These are phyloP conservation scores for Rhabdornis inornatus DNA, from an alignment of 2,113 vertebrate genomes.

Conservation along the genomic window DNA sequence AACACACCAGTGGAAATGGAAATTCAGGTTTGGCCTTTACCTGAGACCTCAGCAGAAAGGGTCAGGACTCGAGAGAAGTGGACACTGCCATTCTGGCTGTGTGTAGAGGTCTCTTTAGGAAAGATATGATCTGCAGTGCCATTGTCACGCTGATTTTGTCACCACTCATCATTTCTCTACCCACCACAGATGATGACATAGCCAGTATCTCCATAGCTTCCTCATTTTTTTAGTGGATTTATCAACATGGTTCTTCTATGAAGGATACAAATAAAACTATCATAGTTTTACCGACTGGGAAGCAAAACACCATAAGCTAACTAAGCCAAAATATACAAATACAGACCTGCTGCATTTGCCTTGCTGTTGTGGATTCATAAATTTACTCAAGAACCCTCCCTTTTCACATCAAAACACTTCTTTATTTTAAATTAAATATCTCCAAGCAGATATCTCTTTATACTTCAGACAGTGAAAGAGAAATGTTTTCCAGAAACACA, in stretches of 20 bases:
- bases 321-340: not conserved
- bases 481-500: not conserved
- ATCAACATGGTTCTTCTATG: not conserved
- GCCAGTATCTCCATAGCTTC: not conserved
- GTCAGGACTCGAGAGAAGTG: not conserved
- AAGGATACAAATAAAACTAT: not conserved
- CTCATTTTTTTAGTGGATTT: not conserved
- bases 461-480: not conserved
- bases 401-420: not conserved
- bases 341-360: not conserved
- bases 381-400: fast-evolving
- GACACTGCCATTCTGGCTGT: not conserved
- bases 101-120: not conserved
- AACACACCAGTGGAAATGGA: not conserved
- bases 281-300: not conserved
- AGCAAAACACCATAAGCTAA: not conserved
- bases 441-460: not conserved
- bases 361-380: not conserved
- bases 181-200: not conserved
- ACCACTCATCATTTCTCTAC: not conserved
- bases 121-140: not conserved
- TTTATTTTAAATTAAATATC: not conserved
- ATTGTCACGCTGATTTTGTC: not conserved
- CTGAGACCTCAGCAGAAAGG: not conserved
- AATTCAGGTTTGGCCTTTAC: not conserved